Evolutionary conservation across 1,140 invertebrate genomes (phyloP).

Genomic region (Octopus sinensis): DNA sequence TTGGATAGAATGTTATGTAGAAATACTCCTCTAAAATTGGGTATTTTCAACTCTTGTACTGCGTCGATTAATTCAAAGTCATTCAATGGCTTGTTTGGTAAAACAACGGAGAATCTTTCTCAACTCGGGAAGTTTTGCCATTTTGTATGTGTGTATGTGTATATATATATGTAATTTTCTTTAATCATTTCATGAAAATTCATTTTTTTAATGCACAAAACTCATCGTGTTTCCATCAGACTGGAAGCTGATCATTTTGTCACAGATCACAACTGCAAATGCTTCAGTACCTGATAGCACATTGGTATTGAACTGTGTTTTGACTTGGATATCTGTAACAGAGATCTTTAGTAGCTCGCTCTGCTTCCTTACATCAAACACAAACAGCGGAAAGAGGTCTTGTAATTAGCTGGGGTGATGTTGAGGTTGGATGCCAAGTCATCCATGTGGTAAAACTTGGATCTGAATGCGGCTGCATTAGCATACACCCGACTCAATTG

Average conservation of each 20-base stretch:
- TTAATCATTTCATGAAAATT: too few relatives aligned
- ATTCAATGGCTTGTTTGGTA: too few relatives aligned
- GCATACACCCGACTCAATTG: slow-evolving; percentile 23
- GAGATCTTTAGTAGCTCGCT: slow-evolving; percentile 22
- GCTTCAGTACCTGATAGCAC: slow-evolving; percentile 17
- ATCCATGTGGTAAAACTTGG: slow-evolving; percentile 25
- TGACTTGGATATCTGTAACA: slow-evolving; percentile 20
- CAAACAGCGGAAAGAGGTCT: slow-evolving; percentile 21
- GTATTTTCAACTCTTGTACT: too few relatives aligned
- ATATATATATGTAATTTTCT: too few relatives aligned
- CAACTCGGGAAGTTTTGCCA: too few relatives aligned
- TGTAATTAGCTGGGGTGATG: slow-evolving; percentile 23
- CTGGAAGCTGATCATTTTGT: slow-evolving; percentile 15
- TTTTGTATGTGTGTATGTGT: too few relatives aligned
- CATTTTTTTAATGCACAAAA: slow-evolving; percentile 14
- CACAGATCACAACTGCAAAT: slow-evolving; percentile 20
- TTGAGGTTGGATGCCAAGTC: slow-evolving; percentile 19
- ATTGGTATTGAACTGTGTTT: slow-evolving; percentile 19
- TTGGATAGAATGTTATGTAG: too few relatives aligned
- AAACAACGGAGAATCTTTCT: too few relatives aligned
- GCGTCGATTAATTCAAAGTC: too few relatives aligned
- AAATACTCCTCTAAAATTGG: too few relatives aligned
- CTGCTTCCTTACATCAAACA: slow-evolving; percentile 24
- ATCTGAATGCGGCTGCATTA: slow-evolving; percentile 20
- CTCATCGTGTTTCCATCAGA: slow-evolving; percentile 19